A percentile compares a stretch with the other conserved stretches of the same genome.
phyloP scores from a whole-genome alignment of 2,888 invertebrate species.

The Onthophagus sagittarius region DNA sequence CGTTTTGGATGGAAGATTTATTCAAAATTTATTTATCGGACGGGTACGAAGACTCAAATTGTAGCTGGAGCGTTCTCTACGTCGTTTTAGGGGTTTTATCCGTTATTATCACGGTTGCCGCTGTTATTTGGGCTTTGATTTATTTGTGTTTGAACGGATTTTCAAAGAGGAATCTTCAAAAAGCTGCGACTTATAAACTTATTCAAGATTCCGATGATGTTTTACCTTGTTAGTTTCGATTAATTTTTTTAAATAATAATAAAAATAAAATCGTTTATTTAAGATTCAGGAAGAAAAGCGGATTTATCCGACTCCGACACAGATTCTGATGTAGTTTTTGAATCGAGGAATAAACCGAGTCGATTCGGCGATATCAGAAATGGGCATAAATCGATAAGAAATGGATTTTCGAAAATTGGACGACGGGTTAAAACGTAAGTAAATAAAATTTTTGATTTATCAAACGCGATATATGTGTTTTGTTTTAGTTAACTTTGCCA shows the following conservation, averaged over 20 bases:
- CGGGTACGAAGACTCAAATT: constrained; percentile 49
- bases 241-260: constrained; percentile 1
- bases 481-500: constrained; percentile 7
- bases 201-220: constrained; percentile 69
- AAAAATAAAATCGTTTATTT: constrained; percentile 17
- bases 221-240: constrained; percentile 53
- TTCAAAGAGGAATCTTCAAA: constrained; percentile 49
- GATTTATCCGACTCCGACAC: constrained; percentile 75
- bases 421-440: constrained; percentile 54
- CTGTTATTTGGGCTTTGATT: constrained; percentile 62
- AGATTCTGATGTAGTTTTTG: constrained; percentile 82
- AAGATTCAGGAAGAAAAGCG: constrained; percentile 61
- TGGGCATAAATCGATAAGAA: constrained; percentile 54
- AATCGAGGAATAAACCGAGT: constrained; percentile 61
- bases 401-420: constrained; percentile 53
- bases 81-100: constrained; percentile 73
- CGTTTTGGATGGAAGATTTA: constrained; percentile 87
- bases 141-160: constrained; percentile 59
- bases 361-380: constrained; percentile 56
- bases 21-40: constrained; percentile 43
- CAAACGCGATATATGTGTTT: no score
- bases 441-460: not conserved
- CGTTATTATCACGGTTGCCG: constrained; percentile 53
- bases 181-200: constrained; percentile 66
- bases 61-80: constrained; percentile 93